Conservation (phyloP, 1,140 invertebrate species). For the Popillia japonica region DNA sequence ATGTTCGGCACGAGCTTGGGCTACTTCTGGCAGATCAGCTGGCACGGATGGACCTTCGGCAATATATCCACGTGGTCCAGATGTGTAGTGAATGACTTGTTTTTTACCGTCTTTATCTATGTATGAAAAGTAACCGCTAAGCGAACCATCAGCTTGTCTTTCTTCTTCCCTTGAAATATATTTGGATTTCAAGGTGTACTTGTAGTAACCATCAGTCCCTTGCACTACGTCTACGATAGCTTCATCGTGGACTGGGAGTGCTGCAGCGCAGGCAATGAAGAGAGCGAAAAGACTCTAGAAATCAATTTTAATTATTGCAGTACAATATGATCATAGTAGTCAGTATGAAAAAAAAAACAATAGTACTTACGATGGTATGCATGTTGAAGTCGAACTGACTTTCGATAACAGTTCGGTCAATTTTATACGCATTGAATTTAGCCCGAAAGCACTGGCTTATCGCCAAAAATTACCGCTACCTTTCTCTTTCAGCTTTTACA, state of each 20-base stretch:
- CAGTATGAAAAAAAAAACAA: background rate
- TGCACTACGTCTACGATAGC: background rate
- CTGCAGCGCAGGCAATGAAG: background rate
- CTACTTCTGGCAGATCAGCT: conserved; percentile 23
- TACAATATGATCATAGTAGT: background rate
- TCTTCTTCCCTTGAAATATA: conserved; percentile 64
- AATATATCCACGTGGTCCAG: conserved; percentile 79
- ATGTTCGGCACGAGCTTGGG: background rate
- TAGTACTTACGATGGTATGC: background rate
- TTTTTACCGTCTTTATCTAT: conserved; percentile 79
- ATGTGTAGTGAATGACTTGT: conserved; percentile 79
- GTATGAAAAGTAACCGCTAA: conserved; percentile 82
- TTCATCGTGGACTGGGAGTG: background rate
- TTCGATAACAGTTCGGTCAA: background rate
- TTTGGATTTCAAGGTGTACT: background rate
- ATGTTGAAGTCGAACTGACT: background rate
- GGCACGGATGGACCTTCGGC: conserved; percentile 64
- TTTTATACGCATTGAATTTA: background rate
- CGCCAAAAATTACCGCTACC: background rate
- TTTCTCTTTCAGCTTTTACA: background rate
- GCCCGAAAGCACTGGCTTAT: background rate
- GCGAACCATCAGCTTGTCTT: conserved; percentile 77
- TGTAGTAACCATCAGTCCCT: conserved; percentile 4
- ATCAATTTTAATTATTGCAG: background rate
- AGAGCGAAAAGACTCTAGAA: background rate